phyloP scores from a whole-genome alignment of 92 coral and sea anemone species.

The Paragorgia papillata region DNA sequence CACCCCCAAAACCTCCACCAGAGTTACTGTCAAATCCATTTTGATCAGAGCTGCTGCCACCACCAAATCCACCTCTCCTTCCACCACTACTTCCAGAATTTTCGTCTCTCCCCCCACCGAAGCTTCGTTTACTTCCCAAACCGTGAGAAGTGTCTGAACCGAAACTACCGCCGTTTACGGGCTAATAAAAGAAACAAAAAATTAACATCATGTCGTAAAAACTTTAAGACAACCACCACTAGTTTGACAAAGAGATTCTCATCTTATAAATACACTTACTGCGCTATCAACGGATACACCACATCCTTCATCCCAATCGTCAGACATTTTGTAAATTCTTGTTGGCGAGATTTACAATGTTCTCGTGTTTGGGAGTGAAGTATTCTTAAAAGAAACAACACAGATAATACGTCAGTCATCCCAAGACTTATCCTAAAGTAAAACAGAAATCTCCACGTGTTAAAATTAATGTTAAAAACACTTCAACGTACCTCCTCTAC shows the following conservation, averaged over 20 bases:
- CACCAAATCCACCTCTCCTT: not conserved
- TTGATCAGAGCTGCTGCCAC: slow-evolving; percentile 1
- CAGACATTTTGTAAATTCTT: slow-evolving; percentile 13
- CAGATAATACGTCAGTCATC: not conserved
- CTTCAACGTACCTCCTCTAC: too few species aligned
- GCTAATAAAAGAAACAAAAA: not conserved
- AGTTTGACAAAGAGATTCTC: not conserved
- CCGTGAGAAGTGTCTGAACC: too few species aligned
- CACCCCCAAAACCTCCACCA: slow-evolving; percentile 35
- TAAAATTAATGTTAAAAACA: not conserved
- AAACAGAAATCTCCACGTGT: not conserved
- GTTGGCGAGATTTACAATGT: not conserved
- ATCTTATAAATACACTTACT: not conserved
- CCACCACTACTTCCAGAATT: slow-evolving; percentile 21
- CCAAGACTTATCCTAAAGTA: too few species aligned
- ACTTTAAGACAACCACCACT: not conserved
- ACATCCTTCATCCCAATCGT: slow-evolving; percentile 38
- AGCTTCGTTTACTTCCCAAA: too few species aligned
- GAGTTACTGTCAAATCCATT: slow-evolving; percentile 33
- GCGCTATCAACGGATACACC: slow-evolving; percentile 3
- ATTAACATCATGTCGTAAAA: not conserved
- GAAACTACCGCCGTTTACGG: not conserved
- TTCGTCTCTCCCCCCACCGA: slow-evolving; percentile 1
- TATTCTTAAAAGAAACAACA: too few species aligned
- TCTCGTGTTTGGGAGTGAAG: too few species aligned